A percentile compares a stretch with the other conserved stretches of the same genome.
These are phyloP conservation scores for Drosophila bifasciata DNA, from an alignment of 1,140 invertebrate genomes.

Conservation along the genomic window DNA sequence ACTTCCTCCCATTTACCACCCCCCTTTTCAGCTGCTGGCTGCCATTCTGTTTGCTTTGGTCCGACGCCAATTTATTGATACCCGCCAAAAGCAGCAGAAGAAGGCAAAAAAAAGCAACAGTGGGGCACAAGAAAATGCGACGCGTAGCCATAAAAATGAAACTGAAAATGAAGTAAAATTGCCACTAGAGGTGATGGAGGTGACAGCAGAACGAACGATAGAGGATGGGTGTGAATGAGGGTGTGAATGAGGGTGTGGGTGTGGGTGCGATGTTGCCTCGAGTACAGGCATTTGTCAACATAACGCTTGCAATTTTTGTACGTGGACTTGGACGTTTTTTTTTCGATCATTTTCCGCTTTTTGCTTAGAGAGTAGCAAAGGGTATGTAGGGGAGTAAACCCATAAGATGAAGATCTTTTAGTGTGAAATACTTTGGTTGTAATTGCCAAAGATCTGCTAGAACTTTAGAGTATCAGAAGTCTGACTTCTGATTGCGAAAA, in stretches of 20 bases:
- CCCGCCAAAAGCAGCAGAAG: conserved; percentile 32
- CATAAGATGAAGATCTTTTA: too few relatives aligned
- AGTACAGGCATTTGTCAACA: conserved; percentile 62
- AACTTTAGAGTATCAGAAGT: too few relatives aligned
- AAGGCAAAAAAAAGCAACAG: conserved; percentile 4
- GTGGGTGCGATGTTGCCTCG: conserved; percentile 6
- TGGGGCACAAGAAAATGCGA: conserved; percentile 23
- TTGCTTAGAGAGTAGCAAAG: conserved; percentile 11
- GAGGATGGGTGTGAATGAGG: too few relatives aligned
- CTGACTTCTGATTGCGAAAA: too few relatives aligned
- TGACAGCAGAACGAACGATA: too few relatives aligned
- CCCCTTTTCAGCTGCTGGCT: conserved; percentile 19
- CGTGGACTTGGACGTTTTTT: too few relatives aligned
- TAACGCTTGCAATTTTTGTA: conserved; percentile 39
- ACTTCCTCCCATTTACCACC: too few relatives aligned
- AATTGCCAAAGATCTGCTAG: too few relatives aligned
- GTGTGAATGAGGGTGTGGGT: not conserved
- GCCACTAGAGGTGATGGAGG: not conserved
- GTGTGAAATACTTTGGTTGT: too few relatives aligned
- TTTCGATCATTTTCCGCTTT: conserved; percentile 5
- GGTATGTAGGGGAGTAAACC: conserved; percentile 2
- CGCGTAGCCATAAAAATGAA: conserved; percentile 55
- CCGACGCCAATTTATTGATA: conserved; percentile 75
- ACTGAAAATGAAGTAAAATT: conserved; percentile 51
- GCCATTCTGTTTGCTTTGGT: conserved; percentile 45